Evolutionary conservation across 2,797 vertebrate genomes (phyloP).

Genomic region (Darevskia mixta): DNA sequence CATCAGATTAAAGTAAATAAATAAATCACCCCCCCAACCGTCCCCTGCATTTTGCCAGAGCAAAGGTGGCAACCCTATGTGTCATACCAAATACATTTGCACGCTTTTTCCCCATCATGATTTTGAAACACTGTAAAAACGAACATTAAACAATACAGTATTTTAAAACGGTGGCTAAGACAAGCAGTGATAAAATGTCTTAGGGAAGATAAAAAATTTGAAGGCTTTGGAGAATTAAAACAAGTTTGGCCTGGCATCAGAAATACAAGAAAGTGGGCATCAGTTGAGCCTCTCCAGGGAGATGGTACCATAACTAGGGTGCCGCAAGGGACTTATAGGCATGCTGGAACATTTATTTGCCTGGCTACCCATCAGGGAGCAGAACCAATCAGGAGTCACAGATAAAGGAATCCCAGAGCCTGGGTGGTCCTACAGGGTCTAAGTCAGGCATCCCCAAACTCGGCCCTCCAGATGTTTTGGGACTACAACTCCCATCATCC

Average conservation of each 20-base stretch:
- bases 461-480: too few species aligned
- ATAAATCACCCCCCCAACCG: too few species aligned
- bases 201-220: background rate
- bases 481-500: too few species aligned
- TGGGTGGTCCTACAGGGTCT: background rate
- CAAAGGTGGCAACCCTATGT: too few species aligned
- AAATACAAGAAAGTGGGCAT: background rate
- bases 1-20: too few species aligned
- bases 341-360: background rate
- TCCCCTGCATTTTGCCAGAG: too few species aligned
- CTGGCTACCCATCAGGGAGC: background rate
- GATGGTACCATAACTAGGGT: background rate
- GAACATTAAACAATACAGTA: too few species aligned
- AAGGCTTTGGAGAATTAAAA: background rate
- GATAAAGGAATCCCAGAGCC: background rate
- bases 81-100: background rate
- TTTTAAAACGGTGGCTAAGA: background rate
- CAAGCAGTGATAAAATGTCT: background rate
- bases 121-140: too few species aligned
- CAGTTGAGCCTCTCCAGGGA: background rate
- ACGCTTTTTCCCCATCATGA: background rate
- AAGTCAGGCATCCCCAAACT: too few species aligned
- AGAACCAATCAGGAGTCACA: too few species aligned
- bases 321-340: background rate
- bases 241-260: background rate